Percentiles rank a stretch among this genome's conserved stretches.
phyloP scores from a whole-genome alignment of 1,140 invertebrate genomes.

The Chrysoperla carnea region DNA sequence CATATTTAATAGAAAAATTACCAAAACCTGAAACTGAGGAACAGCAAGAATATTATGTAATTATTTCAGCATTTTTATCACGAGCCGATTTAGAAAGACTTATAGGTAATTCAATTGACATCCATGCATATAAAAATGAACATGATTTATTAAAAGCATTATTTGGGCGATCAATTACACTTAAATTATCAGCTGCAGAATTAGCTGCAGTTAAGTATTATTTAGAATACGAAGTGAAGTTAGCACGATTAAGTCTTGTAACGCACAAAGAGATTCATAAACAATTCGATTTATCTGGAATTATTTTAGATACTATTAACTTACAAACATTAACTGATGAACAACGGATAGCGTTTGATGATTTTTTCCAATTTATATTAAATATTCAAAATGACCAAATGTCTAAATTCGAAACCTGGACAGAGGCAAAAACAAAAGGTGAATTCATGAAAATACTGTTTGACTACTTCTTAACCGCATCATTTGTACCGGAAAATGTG shows the following conservation, averaged over 20 bases:
- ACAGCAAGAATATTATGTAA: background rate
- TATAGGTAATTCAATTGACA: background rate
- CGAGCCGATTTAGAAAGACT: background rate
- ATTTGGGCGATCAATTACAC: too few species aligned
- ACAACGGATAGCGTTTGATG: conserved; percentile 3
- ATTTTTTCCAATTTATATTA: conserved; percentile 4
- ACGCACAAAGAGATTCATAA: conserved; percentile 5
- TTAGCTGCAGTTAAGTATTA: conserved; percentile 5
- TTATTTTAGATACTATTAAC: conserved; percentile 5
- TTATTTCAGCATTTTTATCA: background rate
- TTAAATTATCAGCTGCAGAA: background rate
- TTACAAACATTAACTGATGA: background rate
- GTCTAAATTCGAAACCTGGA: conserved; percentile 5
- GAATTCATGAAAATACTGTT: conserved; percentile 4
- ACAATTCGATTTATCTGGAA: conserved; percentile 5
- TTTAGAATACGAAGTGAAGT: background rate
- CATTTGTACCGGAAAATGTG: conserved; percentile 1
- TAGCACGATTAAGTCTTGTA: conserved; percentile 1
- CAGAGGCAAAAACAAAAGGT: conserved; percentile 3
- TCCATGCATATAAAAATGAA: too few species aligned
- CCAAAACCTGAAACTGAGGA: background rate
- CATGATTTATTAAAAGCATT: too few species aligned
- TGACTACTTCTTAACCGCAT: background rate
- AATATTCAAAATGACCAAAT: background rate
- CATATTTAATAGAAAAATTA: background rate